Evolutionary conservation across 2,888 invertebrate species (phyloP).

Genomic region (Ellobium chinense): DNA sequence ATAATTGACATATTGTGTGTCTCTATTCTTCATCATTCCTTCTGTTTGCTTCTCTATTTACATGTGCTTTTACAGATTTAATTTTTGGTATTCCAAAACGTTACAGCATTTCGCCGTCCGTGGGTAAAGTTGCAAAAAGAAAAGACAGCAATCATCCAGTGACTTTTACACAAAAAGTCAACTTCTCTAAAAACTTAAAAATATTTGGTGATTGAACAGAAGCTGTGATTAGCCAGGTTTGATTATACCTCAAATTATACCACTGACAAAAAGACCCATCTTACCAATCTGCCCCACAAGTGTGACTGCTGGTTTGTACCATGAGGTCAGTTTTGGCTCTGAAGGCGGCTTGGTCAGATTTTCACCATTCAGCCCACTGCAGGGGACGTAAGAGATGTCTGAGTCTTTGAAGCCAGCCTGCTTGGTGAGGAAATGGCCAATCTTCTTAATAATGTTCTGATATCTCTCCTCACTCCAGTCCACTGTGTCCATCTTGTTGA

Average conservation of each 20-base stretch:
- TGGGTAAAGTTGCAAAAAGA: no score
- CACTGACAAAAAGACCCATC: no score
- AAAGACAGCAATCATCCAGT: neutral
- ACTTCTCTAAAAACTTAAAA: neutral
- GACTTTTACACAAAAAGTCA: neutral
- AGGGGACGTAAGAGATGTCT: slow-evolving; percentile 94
- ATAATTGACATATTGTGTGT: no score
- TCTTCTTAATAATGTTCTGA: slow-evolving; percentile 90
- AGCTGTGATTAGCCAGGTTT: no score
- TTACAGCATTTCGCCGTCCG: no score
- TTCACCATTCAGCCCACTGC: slow-evolving; percentile 97
- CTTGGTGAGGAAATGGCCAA: slow-evolving; percentile 85
- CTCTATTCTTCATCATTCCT: no score
- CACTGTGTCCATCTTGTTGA: slow-evolving; percentile 98
- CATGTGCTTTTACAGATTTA: no score
- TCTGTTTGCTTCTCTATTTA: no score
- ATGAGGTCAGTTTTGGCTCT: slow-evolving; percentile 82
- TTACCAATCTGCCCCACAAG: slow-evolving; percentile 91
- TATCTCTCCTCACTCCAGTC: slow-evolving; percentile 95
- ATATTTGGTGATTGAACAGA: no score
- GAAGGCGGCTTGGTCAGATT: slow-evolving; percentile 88
- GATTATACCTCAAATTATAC: no score
- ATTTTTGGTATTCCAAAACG: no score
- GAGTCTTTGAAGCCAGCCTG: slow-evolving; percentile 94
- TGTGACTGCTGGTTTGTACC: slow-evolving; percentile 90